Evolutionary conservation across 2,113 vertebrate genomes (phyloP), one percentile per base, ranked within the genome.

Genomic region (Menura novaehollandiae): DNA sequence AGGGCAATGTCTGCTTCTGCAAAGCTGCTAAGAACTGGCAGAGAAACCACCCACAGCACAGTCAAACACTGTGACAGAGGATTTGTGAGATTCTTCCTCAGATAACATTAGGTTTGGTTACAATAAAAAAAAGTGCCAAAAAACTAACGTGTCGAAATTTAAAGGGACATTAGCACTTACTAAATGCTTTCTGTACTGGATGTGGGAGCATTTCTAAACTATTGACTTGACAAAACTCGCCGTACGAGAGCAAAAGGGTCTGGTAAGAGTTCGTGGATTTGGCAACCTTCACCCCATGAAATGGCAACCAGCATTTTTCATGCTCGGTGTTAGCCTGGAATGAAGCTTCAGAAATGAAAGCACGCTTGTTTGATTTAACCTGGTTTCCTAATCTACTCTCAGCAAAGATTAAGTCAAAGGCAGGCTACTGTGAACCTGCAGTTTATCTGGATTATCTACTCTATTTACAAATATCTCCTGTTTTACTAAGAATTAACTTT

Each of bases 171-270:
- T 3, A 4, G 30, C 22, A 62, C 9, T 75, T 68, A 55, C 0
- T 1, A 75, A 89, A 60, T 12, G 5, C 35, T 72, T 72, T 12
- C 18, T 26, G 22, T 11, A n/a, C 10, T 37, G 22, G 4, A 77
- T 60, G 18, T 44, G 35, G 58, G 32, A 93, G 52, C 39, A 41
- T 74, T 93, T 91, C 73, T 74, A 30, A 89, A 86, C 71, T 9
- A 41, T 8, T 17, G 63, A 53, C 28, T 49, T 67, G 62, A 52
- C 22, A 18, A 74, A 92, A 32, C 22, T 73, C 23, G n/a, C 23
- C 0, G 0, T 14, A 52, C 0, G 3, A 4, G 41, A 79, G 21
- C 6, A 11, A 59, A 81, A 87, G 44, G 26, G 22, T 35, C 58
- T 76, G 37, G 59, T n/a, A 78, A 39, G 66, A 85, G 66, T 32